Conservation (phyloP, 2,113 vertebrate species). For the Chloroceryle aenea region DNA sequence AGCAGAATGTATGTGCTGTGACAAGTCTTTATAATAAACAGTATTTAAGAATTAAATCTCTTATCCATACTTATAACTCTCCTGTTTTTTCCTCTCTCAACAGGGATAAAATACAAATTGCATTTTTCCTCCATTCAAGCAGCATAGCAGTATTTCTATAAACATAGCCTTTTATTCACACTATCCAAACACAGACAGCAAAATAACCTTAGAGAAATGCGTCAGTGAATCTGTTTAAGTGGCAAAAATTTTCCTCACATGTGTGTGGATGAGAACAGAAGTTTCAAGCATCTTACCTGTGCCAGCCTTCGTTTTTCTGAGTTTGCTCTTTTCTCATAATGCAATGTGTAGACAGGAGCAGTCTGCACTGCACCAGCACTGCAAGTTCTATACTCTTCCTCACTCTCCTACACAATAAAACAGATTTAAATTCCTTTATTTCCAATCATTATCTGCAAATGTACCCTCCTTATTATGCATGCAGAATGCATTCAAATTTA, state of each 20-base stretch:
- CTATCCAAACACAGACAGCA: neutral
- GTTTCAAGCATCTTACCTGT: conserved; percentile 66
- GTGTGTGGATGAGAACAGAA: neutral
- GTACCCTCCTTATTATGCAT: conserved; percentile 31
- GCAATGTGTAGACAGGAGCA: conserved; percentile 42
- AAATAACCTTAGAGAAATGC: neutral
- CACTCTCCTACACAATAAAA: conserved; percentile 72
- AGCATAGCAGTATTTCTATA: neutral
- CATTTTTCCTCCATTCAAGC: neutral
- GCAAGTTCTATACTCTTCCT: conserved; percentile 66
- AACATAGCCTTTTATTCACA: neutral
- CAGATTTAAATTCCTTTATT: conserved; percentile 33
- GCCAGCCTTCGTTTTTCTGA: conserved; percentile 66
- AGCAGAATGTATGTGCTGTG: neutral
- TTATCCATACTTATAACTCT: neutral
- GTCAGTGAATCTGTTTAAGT: no score
- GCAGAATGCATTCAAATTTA: conserved; percentile 51
- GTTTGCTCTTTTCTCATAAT: conserved; percentile 40
- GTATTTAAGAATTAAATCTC: neutral
- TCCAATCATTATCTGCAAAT: conserved; percentile 17
- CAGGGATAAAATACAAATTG: neutral
- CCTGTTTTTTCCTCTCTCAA: neutral
- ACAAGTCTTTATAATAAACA: neutral
- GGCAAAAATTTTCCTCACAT: neutral
- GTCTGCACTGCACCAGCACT: conserved; percentile 52